Evolutionary conservation across 2,888 invertebrate genomes (phyloP).

Genomic region (Lysandra coridon): DNA sequence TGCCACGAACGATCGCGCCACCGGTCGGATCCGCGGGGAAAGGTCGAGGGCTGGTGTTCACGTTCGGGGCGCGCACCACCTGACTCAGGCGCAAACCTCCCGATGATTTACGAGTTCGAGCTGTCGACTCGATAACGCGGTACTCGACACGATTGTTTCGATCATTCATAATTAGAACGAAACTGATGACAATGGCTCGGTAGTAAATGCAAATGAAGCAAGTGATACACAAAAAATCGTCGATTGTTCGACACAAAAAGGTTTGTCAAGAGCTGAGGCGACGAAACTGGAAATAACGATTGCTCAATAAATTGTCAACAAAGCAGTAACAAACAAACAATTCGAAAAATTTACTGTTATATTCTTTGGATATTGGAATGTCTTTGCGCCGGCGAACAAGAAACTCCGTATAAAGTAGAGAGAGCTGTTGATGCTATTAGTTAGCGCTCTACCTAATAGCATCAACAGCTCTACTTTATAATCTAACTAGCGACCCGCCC

Average conservation of each 20-base stretch:
- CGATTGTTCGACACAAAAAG: constrained; percentile 55
- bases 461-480: too few relatives aligned
- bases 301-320: constrained; percentile 66
- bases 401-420: neutral
- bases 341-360: constrained; percentile 48
- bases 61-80: constrained; percentile 64
- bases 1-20: constrained; percentile 78
- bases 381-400: neutral
- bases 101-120: constrained; percentile 45
- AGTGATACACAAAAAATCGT: constrained; percentile 53
- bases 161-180: constrained; percentile 45
- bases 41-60: constrained; percentile 53
- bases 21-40: constrained; percentile 57
- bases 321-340: constrained; percentile 67
- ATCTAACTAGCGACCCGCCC: too few relatives aligned
- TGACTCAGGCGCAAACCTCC: constrained; percentile 47
- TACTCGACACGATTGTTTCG: constrained; percentile 48
- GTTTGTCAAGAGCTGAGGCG: constrained; percentile 60
- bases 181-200: constrained; percentile 51
- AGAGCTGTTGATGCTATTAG: constrained; percentile 21
- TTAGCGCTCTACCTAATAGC: neutral
- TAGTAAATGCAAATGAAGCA: constrained; percentile 53
- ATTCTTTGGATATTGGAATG: constrained; percentile 51
- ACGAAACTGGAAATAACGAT: constrained; percentile 59
- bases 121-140: constrained; percentile 41